These are phyloP conservation scores for Mohoua ochrocephala DNA, from an alignment of 2,113 vertebrate species.

Conservation along the genomic window DNA sequence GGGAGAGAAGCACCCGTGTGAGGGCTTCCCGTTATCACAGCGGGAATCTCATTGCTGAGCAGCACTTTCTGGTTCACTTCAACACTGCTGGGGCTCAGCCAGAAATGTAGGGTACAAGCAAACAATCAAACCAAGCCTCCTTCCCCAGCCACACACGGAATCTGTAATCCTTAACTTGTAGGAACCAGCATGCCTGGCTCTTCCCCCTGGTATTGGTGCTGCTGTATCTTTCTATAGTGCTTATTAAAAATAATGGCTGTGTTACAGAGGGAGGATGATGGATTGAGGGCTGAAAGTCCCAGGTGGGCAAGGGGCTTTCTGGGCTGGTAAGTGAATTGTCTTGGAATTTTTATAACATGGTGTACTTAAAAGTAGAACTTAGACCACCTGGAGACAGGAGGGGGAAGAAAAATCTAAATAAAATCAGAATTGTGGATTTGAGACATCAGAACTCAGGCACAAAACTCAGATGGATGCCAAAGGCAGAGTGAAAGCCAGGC, in stretches of 20 bases:
- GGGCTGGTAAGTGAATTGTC: conserved; percentile 38
- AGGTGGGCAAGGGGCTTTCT: neutral
- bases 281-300: conserved; percentile 6
- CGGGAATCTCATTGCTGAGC: neutral
- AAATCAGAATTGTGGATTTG: neutral
- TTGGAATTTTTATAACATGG: conserved; percentile 20
- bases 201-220: neutral
- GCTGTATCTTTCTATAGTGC: conserved; percentile 33
- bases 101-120: neutral
- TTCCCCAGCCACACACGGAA: neutral
- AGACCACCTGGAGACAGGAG: neutral
- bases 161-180: neutral
- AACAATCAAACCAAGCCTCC: neutral
- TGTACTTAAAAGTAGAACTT: neutral
- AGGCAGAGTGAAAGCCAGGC: neutral
- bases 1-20: neutral
- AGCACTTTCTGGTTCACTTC: neutral
- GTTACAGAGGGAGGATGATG: conserved; percentile 26
- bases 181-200: neutral
- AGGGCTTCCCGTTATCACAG: neutral
- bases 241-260: conserved; percentile 63
- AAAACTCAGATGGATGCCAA: neutral
- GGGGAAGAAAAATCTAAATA: neutral
- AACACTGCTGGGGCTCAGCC: neutral
- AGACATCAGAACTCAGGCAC: neutral